These are phyloP conservation scores for Zygaena filipendulae DNA, from an alignment of 2,888 invertebrate genomes.

Conservation along the genomic window DNA sequence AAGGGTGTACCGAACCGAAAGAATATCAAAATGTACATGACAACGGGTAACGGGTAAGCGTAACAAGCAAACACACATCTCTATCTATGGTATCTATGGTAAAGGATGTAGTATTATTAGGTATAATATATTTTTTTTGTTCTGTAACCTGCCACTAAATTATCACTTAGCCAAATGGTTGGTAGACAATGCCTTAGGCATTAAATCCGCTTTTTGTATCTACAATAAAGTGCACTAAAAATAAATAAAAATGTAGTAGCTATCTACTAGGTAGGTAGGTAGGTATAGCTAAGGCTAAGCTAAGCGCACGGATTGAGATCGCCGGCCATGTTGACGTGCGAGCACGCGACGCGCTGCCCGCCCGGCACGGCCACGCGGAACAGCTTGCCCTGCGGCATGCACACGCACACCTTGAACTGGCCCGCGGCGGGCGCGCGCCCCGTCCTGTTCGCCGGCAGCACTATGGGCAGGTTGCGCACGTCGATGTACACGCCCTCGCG, in stretches of 20 bases:
- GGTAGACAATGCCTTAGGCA: background rate
- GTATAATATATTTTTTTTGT: no score
- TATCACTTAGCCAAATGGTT: no score
- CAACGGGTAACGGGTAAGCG: no score
- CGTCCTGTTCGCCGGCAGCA: constrained; percentile 43
- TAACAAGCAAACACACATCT: no score
- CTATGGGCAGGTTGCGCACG: constrained; percentile 76
- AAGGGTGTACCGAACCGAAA: no score
- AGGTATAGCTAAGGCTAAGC: no score
- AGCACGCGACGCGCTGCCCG: constrained; percentile 69
- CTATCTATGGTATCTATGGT: no score
- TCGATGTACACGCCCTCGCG: constrained; percentile 79
- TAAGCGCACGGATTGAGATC: constrained; percentile 74
- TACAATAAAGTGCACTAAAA: background rate
- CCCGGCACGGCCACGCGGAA: constrained; percentile 80
- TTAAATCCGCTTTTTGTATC: background rate
- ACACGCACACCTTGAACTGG: constrained; percentile 90
- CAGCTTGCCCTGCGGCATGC: constrained; percentile 88
- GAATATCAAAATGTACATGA: no score
- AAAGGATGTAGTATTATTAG: no score
- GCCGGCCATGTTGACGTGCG: constrained; percentile 69
- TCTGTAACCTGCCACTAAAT: no score
- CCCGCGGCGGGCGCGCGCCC: constrained; percentile 34
- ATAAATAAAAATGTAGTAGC: no score
- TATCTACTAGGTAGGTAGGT: no score